Evolutionary conservation across 92 coral and sea anemone genomes (phyloP), one percentile per base, ranked within the genome.

Genomic region (Bergia sp.): DNA sequence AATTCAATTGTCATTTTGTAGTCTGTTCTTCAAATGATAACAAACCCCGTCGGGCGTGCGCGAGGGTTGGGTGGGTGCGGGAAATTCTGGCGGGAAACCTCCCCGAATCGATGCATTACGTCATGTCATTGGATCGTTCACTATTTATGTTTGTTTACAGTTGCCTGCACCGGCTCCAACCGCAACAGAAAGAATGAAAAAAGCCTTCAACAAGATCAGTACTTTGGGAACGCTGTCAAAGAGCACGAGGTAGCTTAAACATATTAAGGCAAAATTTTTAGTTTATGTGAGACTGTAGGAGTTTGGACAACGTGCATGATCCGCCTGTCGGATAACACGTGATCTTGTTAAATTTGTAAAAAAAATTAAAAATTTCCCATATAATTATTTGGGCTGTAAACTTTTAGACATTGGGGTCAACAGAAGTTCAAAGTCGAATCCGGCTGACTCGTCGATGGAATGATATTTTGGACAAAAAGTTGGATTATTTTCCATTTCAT

Each of bases 171-270:
- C 89, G 80, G 71, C 94, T 11, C 89, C 90, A 1, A 90, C 94
- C 21, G 85, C 89, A 82, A 91, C 94, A 20, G 96, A 93, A 47
- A 91, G 90, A 92, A 96, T 95, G 49, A 95, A 95, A 93, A 95
- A 92, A 85, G 98, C 98, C 3, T 90, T 95, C 20, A 95, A 92
- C 71, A 92, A 92, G 81, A 87, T 95, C 82, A 94, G 96, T 41
- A 91, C 91, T 16, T 72, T 95, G 64, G 93, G 96, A 40, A 92
- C 98, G 3, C 76, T 95, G 1, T 95, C 98, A 18, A 93, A 92
- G 78, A 93, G 93, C 45, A 89, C 85, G 72, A 93, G 93, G 98
- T 95, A 84, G 87, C 96, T 92, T 16, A 37, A 79, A 5, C 6
- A 73, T 73, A 10, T 73, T 7, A 18, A 73, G 15, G 43, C 37